Evolutionary conservation across 2,888 invertebrate species (phyloP), one percentile per base, ranked within the genome.

Genomic region (Ametastegia equiseti): DNA sequence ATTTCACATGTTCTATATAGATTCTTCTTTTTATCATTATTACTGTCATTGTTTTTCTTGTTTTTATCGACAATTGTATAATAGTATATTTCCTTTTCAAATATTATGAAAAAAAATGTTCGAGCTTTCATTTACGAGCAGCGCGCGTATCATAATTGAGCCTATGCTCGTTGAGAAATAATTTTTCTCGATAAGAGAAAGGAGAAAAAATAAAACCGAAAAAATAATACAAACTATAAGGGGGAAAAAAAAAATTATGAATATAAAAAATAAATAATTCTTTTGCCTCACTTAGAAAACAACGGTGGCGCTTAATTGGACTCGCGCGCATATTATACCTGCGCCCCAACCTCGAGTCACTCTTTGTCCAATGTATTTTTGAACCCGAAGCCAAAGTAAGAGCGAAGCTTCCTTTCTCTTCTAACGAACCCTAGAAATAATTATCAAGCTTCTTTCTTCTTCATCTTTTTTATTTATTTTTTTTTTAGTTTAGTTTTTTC

Each of bases 351-450:
- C 75, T 75, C 75, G 75, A 50, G 75, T 75, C 19, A 75, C 50
- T 75, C 54, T 75, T 50, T 75, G 54, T 75, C 75, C 30, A 50
- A 75, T 75, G 75, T 75, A 75, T 75, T 75, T 75, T 54, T 75
- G 75, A 75, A 75, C 50, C 75, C 75, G 75, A 75, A 75, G 50
- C 75, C 50, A n/a, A 75, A 75, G 33, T 75, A 50, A 67, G 67
- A 67, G 67, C 67, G 39, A 45, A 47, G 47, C 47, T 45, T 27
- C 47, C n/a, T n/a, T n/a, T 45, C 47, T 71, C 15, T 47, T 71
- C 71, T 71, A 71, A 71, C 71, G 71, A 71, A 71, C 71, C 71
- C 45, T 75, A 75, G 75, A 75, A 75, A 75, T 75, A 75, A 75
- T 75, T 50, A 54, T 75, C 13, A 36, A 54, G 19, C 33, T 27